These are phyloP conservation scores for Drosophila hydei DNA, from an alignment of 1,140 invertebrate species.

Conservation along the genomic window DNA sequence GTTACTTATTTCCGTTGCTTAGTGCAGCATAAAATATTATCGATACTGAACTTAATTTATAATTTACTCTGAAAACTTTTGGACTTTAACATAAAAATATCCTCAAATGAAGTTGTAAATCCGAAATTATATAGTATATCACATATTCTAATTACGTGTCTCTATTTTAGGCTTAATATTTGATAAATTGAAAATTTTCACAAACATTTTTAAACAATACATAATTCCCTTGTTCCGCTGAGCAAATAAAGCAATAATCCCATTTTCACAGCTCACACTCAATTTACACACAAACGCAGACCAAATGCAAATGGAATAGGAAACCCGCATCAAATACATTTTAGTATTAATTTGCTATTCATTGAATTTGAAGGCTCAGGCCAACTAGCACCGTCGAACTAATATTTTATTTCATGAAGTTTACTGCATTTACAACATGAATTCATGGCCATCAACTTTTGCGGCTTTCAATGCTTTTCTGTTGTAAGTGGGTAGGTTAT, in stretches of 20 bases:
- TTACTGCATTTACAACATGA: slow-evolving; percentile 44
- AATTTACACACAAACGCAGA: slow-evolving; percentile 10
- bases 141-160: too few relatives aligned
- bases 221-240: slow-evolving; percentile 13
- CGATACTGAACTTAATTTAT: too few relatives aligned
- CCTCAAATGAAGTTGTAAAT: too few relatives aligned
- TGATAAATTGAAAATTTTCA: too few relatives aligned
- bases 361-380: slow-evolving; percentile 51
- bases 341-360: slow-evolving; percentile 60
- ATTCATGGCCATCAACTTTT: slow-evolving; percentile 44
- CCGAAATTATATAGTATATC: too few relatives aligned
- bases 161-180: too few relatives aligned
- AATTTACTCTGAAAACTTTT: too few relatives aligned
- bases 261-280: neutral
- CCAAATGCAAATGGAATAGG: slow-evolving; percentile 10
- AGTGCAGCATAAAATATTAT: too few relatives aligned
- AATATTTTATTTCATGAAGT: slow-evolving; percentile 42
- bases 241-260: slow-evolving; percentile 7
- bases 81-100: too few relatives aligned
- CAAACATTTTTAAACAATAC: neutral
- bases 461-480: too few relatives aligned
- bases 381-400: slow-evolving; percentile 5
- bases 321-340: slow-evolving; percentile 58
- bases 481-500: too few relatives aligned
- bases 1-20: too few relatives aligned